Base-by-base conservation (phyloP, 2,797 vertebrate genomes). In the Echeneis naucrates region DNA sequence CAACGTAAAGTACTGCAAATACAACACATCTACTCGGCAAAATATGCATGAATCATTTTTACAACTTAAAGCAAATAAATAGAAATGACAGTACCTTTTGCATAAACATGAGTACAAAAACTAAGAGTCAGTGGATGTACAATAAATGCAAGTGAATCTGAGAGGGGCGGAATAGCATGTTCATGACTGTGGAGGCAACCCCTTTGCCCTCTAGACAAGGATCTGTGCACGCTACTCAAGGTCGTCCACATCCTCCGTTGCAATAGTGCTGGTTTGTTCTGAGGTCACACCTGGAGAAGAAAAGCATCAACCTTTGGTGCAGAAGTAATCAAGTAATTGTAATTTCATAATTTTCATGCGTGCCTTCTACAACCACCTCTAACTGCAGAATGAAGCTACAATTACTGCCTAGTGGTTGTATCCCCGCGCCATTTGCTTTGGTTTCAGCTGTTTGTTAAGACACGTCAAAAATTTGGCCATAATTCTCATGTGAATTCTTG, bases 231-330 rank as follows among this genome's bases (percentile, higher is more conserved):
- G 2, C 86, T 90, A 95, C 80, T 94, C 93, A 81, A 94, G 84
- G 1, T 94, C 92, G 2, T 91, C 88, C 62, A 72, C 67, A 13
- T 94, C 94, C 84, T 94, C 94, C 38, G 80, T 92, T n/a, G 68
- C 88, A 4, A 90, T 16, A 80, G 93, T 92, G 92, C 91, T 94
- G 21, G 91, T 93, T 68, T 93, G 92, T 73, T 95, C 94, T 3
- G 94, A 94, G 8, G 92, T 93, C 85, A 95, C 83, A 40, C 95
- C 94, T 95, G 77, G 7, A 83, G 57, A 44, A 57, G 4, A 56
- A 30, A 33, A 21, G 56, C 1, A 4, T 51, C 30, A 52, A 21
- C 5, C 2, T 8, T 1, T 9, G 12, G 47, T 4, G 33, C 21
- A 52, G n/a, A 38, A 8, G 38, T 30, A 30, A 7, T 23, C n/a